Conservation (phyloP, 2,888 invertebrate species). For the Cyclophora punctaria region DNA sequence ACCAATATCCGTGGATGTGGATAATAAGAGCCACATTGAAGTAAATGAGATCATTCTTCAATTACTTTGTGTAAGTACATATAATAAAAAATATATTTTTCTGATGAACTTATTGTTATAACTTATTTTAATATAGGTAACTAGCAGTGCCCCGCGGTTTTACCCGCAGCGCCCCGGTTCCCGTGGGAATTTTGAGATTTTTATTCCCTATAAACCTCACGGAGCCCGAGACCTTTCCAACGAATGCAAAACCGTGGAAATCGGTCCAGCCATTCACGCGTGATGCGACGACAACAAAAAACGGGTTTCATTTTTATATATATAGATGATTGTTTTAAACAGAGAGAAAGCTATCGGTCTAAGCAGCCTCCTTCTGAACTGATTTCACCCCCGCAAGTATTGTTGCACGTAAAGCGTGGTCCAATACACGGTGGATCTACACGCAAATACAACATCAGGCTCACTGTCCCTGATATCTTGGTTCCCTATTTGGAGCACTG, state of each 20-base stretch:
- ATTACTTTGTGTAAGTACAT: constrained; percentile 36
- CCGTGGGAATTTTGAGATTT: too few species aligned
- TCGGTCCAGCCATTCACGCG: too few species aligned
- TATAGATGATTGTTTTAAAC: constrained; percentile 1
- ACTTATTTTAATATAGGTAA: too few species aligned
- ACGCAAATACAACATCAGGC: constrained; percentile 24
- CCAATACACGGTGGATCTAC: constrained; percentile 30
- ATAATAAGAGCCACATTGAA: constrained; percentile 38
- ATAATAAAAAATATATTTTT: too few species aligned
- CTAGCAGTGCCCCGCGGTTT: too few species aligned
- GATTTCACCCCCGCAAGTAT: constrained; percentile 28
- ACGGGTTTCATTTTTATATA: too few species aligned
- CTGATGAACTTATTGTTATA: too few species aligned
- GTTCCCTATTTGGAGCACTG: constrained; percentile 42
- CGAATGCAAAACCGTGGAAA: too few species aligned
- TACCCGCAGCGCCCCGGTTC: too few species aligned
- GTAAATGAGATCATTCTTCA: constrained; percentile 39
- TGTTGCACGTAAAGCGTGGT: constrained; percentile 27
- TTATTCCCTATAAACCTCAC: too few species aligned
- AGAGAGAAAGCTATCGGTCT: constrained; percentile 43
- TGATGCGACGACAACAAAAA: too few species aligned
- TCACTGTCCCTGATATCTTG: constrained; percentile 40
- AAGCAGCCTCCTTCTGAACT: constrained; percentile 37
- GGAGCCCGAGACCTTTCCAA: too few species aligned
- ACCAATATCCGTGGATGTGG: constrained; percentile 31